Conservation (phyloP, 2,113 vertebrate species). For the Carlito syrichta region DNA sequence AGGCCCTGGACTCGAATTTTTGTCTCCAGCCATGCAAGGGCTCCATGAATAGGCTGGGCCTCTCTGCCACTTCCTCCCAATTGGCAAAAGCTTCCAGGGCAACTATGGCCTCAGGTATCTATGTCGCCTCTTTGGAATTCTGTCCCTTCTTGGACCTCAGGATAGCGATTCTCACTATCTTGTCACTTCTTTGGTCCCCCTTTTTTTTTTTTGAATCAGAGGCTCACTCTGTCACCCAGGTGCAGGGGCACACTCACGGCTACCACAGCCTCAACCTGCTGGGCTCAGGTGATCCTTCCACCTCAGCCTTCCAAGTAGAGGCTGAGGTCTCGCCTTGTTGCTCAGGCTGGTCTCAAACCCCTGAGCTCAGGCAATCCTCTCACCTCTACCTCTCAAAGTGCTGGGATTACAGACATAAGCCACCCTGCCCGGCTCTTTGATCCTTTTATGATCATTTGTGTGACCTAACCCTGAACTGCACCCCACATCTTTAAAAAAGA, state of each 20-base stretch:
- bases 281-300: neutral
- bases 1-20: neutral
- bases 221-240: neutral
- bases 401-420: no score
- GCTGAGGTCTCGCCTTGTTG: no score
- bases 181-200: neutral
- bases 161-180: neutral
- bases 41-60: neutral
- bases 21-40: neutral
- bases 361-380: no score
- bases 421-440: neutral
- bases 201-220: neutral
- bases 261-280: neutral
- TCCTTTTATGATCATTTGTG: no score
- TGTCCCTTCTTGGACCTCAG: neutral
- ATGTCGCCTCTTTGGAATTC: neutral
- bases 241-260: neutral
- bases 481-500: no score
- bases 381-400: no score
- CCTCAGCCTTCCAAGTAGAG: neutral
- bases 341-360: no score
- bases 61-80: neutral
- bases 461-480: no score
- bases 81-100: neutral
- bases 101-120: neutral